A percentile compares a stretch with the other conserved stretches of the same genome.
These are phyloP conservation scores for Genyomyrus donnyi DNA, from an alignment of 2,113 vertebrate species.

Conservation along the genomic window DNA sequence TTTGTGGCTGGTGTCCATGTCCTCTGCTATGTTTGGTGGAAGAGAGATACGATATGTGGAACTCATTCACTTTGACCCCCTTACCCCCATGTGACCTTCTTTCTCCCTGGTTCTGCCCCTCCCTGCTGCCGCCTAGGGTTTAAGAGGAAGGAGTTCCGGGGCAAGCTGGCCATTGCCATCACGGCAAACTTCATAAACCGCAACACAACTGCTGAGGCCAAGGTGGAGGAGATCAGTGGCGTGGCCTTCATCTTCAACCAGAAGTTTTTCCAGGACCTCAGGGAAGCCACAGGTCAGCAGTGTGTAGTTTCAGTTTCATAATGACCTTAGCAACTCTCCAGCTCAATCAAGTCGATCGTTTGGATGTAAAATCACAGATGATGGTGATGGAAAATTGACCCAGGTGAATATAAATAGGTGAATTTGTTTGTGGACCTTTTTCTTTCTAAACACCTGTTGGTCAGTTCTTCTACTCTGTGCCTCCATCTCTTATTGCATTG, in stretches of 20 bases:
- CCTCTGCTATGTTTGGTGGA: background rate
- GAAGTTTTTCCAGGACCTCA: slow-evolving; percentile 89
- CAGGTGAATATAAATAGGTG: background rate
- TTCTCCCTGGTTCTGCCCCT: background rate
- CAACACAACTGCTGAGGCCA: slow-evolving; percentile 87
- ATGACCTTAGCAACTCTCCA: background rate
- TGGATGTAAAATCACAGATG: background rate
- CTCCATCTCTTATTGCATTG: background rate
- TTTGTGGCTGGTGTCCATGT: background rate
- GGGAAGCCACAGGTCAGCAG: slow-evolving; percentile 79
- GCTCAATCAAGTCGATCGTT: background rate
- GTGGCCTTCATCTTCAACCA: slow-evolving; percentile 99
- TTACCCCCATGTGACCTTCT: background rate
- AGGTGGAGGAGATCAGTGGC: slow-evolving; percentile 93
- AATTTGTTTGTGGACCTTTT: background rate
- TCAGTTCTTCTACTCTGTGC: background rate
- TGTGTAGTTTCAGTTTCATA: background rate
- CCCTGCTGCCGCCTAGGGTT: slow-evolving; percentile 59
- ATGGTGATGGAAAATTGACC: background rate
- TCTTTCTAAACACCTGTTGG: background rate
- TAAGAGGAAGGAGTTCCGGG: slow-evolving; percentile 86
- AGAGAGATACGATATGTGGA: background rate
- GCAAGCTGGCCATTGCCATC: slow-evolving; percentile 91
- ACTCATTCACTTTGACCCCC: background rate
- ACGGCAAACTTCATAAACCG: slow-evolving; percentile 96